Conservation (phyloP, 2,888 invertebrate genomes). For the Lasioglossum malachurum region DNA sequence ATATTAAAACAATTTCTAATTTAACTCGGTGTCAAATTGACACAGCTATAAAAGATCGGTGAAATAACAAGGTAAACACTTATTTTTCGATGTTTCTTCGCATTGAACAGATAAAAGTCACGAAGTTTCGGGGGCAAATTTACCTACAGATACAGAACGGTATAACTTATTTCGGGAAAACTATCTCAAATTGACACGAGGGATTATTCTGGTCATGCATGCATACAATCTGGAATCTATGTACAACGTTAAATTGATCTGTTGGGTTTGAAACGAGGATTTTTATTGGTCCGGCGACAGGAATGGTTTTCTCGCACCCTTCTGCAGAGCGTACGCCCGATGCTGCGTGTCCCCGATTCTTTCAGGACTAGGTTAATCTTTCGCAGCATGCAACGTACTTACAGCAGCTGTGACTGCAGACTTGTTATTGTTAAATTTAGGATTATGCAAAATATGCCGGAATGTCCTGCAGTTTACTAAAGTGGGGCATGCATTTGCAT, state of each 20-base stretch:
- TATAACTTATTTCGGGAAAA: too few relatives aligned
- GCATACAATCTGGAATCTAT: not conserved
- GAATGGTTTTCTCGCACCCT: slow-evolving; percentile 10
- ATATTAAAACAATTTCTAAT: not conserved
- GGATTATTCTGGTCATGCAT: not conserved
- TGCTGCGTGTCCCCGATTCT: slow-evolving; percentile 56
- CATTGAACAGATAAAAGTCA: too few relatives aligned
- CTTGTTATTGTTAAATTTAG: slow-evolving; percentile 74
- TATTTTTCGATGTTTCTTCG: too few relatives aligned
- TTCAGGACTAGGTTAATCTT: slow-evolving; percentile 78
- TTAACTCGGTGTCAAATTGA: not conserved
- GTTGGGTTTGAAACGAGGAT: not conserved
- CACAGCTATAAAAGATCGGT: too few relatives aligned
- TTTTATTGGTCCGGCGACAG: not conserved
- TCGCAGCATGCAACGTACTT: slow-evolving; percentile 60
- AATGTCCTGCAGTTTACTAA: slow-evolving; percentile 67
- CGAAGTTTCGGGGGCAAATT: too few relatives aligned
- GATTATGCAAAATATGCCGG: slow-evolving; percentile 78
- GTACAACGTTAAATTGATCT: not conserved
- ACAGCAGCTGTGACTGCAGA: slow-evolving; percentile 67
- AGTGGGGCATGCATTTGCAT: slow-evolving; percentile 76
- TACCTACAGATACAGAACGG: too few relatives aligned
- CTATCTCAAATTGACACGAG: too few relatives aligned
- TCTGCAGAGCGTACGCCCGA: slow-evolving; percentile 15
- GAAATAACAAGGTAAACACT: too few relatives aligned